Percentiles rank a stretch among this genome's conserved stretches.
Evolutionary conservation across 1,140 invertebrate species (phyloP).

Genomic region (Brachionus manjavacas): DNA sequence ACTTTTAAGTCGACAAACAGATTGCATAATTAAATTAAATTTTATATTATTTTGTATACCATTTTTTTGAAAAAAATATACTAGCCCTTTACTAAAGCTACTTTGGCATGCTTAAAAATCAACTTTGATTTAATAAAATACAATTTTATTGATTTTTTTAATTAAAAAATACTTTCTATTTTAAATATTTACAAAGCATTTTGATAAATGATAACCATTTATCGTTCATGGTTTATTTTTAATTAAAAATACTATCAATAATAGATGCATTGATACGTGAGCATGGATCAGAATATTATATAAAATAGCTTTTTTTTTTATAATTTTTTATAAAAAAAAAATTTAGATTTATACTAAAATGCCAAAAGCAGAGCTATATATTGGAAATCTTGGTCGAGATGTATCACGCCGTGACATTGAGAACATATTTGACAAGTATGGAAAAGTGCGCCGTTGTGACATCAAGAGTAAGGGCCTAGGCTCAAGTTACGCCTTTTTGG

Average conservation of each 20-base stretch:
- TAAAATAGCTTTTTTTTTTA: neutral
- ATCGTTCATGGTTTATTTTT: neutral
- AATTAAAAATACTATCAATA: neutral
- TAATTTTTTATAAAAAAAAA: neutral
- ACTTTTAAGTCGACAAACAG: neutral
- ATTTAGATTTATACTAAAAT: neutral
- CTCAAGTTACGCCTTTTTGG: conserved; percentile 49
- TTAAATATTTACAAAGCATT: neutral
- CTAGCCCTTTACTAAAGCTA: too few species aligned
- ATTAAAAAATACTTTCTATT: neutral
- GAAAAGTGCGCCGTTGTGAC: conserved; percentile 47
- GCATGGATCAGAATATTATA: neutral
- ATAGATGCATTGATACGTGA: neutral
- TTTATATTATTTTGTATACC: too few species aligned
- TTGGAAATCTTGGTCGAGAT: conserved; percentile 47
- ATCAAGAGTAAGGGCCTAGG: conserved; percentile 46
- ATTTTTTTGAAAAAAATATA: too few species aligned
- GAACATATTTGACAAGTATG: conserved; percentile 48
- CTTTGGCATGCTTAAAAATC: too few species aligned
- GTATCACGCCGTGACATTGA: conserved; percentile 49
- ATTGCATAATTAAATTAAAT: neutral
- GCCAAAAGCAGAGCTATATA: conserved; percentile 44
- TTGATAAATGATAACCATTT: neutral
- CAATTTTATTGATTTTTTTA: neutral
- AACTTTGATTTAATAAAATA: neutral